Evolutionary conservation across 2,888 invertebrate genomes (phyloP), one percentile per base, ranked within the genome.

Genomic region (Lithophane leautieri): DNA sequence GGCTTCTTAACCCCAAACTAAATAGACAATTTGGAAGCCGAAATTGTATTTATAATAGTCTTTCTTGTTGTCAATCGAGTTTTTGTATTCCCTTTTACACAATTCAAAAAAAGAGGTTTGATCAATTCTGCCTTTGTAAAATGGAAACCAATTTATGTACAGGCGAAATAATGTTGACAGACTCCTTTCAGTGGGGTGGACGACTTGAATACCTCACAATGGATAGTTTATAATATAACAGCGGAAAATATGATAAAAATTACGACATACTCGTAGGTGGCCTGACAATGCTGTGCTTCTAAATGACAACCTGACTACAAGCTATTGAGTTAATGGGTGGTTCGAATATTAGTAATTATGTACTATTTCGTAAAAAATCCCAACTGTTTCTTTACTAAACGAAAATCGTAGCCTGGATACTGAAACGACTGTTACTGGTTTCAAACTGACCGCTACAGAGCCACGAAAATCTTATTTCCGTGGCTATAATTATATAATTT

Each of bases 1-100:
- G 95, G 95, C 95, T 96, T 96, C 95, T 95, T 95, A 96, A 94
- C 95, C 94, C 95, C 92, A 91, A 91, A 91, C 93, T 91, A 92
- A 95, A 95, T 92, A 92, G 91, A 92, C 93, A 93, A 95, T 94
- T 94, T 93, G 91, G 91, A 94, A 93, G 92, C 94, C 93, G 90
- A 94, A 94, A 95, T 95, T 94, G 93, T 93, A 93, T 94, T 93
- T 90, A 91, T 93, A 93, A 93, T 93, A 91, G 93, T 91, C 91
- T 92, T 93, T 93, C 92, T 91, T 92, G 86, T 84, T 90, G 92
- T 90, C 91, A 91, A 91, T 91, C 88, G 91, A 84, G 88, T 89
- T 87, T 87, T 90, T 86, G 91, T 92, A 89, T 90, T 83, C 70
- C 83, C 83, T 82, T 88, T 83, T 88, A 87, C 86, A 85, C 86